These are phyloP conservation scores for Anolis apletophallus DNA, from an alignment of 2,797 vertebrate genomes.

Conservation along the genomic window DNA sequence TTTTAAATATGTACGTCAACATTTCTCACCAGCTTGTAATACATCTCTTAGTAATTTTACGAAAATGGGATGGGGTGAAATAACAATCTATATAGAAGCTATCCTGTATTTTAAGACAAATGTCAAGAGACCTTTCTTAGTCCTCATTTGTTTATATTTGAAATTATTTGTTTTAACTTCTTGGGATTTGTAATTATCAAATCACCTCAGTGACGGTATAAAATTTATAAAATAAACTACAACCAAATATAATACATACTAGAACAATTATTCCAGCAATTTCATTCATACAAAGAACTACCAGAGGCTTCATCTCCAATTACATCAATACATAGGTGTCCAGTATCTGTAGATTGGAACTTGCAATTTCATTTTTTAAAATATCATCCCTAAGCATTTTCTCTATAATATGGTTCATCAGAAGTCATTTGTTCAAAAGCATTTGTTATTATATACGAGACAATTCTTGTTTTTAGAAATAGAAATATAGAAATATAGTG, in stretches of 20 bases:
- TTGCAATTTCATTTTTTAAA: too few relatives aligned
- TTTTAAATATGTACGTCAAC: neutral
- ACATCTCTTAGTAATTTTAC: neutral
- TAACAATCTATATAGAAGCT: neutral
- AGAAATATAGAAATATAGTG: too few relatives aligned
- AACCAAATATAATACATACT: neutral
- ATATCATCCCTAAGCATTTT: too few relatives aligned
- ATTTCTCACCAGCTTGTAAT: neutral
- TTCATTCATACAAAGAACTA: neutral
- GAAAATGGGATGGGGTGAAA: neutral
- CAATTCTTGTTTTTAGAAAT: too few relatives aligned
- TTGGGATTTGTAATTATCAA: neutral
- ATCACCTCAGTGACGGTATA: neutral
- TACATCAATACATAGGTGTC: neutral
- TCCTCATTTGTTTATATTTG: neutral
- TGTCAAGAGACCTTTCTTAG: neutral
- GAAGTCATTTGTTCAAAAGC: too few relatives aligned
- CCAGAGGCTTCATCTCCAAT: neutral
- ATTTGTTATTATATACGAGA: too few relatives aligned
- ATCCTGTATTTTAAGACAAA: neutral
- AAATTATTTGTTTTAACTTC: too few relatives aligned
- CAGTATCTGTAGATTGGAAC: too few relatives aligned
- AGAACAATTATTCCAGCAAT: neutral
- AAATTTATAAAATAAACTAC: neutral
- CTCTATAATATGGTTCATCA: too few relatives aligned